phyloP scores from a whole-genome alignment of 2,113 vertebrate genomes.

The Xenopus tropicalis region DNA sequence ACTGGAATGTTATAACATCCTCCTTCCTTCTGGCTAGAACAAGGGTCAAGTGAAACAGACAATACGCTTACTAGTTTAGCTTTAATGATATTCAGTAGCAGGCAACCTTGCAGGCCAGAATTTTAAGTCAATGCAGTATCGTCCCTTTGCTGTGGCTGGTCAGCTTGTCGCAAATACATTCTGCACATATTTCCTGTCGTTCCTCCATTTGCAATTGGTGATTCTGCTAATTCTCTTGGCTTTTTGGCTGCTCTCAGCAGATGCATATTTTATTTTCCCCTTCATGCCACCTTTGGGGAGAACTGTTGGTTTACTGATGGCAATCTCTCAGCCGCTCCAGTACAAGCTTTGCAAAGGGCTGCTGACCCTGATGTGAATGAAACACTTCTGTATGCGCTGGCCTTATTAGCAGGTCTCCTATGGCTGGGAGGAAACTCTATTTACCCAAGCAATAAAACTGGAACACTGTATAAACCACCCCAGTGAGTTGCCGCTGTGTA shows the following conservation, averaged over 20 bases:
- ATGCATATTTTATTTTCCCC: background rate
- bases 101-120: too few relatives aligned
- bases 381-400: background rate
- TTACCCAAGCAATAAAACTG: background rate
- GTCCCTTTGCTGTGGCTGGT: too few relatives aligned
- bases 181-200: background rate
- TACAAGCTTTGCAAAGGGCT: background rate
- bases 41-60: too few relatives aligned
- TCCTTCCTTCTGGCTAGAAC: too few relatives aligned
- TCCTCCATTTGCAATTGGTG: background rate
- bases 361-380: background rate
- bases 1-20: too few relatives aligned
- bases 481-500: too few relatives aligned
- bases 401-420: background rate
- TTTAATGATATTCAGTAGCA: too few relatives aligned
- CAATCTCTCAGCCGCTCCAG: background rate
- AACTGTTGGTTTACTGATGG: background rate
- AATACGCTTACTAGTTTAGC: too few relatives aligned
- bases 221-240: background rate
- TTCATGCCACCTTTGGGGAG: background rate
- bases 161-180: background rate
- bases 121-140: too few relatives aligned
- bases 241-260: background rate
- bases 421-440: background rate
- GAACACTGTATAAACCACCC: too few relatives aligned